phyloP scores from a whole-genome alignment of 2,797 vertebrate genomes.

The Urocyon cinereoargenteus region DNA sequence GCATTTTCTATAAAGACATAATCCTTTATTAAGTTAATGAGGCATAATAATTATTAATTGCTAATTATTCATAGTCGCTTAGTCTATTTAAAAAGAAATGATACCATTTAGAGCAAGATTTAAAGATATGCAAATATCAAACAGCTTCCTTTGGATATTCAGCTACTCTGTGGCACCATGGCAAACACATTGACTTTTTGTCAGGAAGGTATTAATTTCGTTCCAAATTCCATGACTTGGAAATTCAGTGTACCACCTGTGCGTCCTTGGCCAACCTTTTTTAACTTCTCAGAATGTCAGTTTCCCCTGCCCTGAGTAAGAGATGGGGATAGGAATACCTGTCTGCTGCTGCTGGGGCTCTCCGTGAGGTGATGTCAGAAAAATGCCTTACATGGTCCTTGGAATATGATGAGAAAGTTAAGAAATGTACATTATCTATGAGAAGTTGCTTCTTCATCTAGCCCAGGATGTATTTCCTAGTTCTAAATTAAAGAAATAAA shows the following conservation, averaged over 20 bases:
- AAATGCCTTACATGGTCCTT: not conserved
- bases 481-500: not conserved
- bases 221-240: not conserved
- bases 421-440: not conserved
- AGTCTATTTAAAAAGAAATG: constrained; percentile 72
- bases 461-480: not conserved
- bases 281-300: not conserved
- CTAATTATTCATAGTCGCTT: constrained; percentile 79
- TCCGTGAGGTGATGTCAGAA: too few relatives aligned
- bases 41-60: constrained; percentile 82
- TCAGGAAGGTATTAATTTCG: not conserved
- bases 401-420: not conserved
- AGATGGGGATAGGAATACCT: too few relatives aligned
- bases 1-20: constrained; percentile 77
- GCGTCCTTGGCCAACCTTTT: not conserved
- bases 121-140: constrained; percentile 70
- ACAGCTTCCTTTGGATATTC: not conserved
- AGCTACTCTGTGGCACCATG: not conserved
- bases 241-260: not conserved
- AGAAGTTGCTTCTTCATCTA: not conserved
- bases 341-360: not conserved
- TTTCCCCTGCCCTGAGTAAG: not conserved
- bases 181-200: not conserved
- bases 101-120: constrained; percentile 79
- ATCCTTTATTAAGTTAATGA: constrained; percentile 83